Evolutionary conservation across 2,888 invertebrate genomes (phyloP), one percentile per base, ranked within the genome.

Genomic region (Clepsis dumicolana): DNA sequence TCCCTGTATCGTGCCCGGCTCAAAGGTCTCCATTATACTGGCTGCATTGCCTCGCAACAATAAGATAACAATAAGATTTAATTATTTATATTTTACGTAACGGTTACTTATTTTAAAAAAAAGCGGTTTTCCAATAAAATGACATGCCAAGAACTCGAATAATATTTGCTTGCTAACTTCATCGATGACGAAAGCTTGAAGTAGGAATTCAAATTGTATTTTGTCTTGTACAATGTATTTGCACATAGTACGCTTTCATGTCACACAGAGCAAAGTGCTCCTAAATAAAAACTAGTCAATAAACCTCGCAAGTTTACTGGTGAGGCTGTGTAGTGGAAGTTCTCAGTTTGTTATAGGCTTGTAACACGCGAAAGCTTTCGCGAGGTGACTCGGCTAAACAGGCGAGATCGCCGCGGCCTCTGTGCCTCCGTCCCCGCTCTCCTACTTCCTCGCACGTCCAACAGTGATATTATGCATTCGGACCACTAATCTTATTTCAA

Each of bases 321-420:
- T 75, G 76, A 78, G 74, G 74, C 74, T 78, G 77, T 76, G 71
- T 77, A 74, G 81, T 70, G 71, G 76, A 78, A 79, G 78, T 83
- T 81, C 80, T 75, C 78, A 80, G 82, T 82, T 80, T 77, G 80
- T 85, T 86, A 88, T 86, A 85, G 86, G 77, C 81, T 71, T 78
- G 75, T 76, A 80, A 83, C 87, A 88, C 87, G 87, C 88, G 80
- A 87, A 83, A 83, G 80, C 81, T 82, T 81, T 82, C 81, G 78
- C 78, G 75, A 80, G 79, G 82, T 81, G 79, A 83, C 77, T 83
- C 74, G 74, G 71, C 76, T 78, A 78, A 79, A 79, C 76, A 75
- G 61, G 66, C 71, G 73, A 75, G 79, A 76, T 79, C 83, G 81
- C 80, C 84, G 82, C 78, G 81, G 75, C 80, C 67, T 72, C 74